Evolutionary conservation across 2,113 vertebrate genomes (phyloP).

Genomic region (Rhagologus leucostigma): DNA sequence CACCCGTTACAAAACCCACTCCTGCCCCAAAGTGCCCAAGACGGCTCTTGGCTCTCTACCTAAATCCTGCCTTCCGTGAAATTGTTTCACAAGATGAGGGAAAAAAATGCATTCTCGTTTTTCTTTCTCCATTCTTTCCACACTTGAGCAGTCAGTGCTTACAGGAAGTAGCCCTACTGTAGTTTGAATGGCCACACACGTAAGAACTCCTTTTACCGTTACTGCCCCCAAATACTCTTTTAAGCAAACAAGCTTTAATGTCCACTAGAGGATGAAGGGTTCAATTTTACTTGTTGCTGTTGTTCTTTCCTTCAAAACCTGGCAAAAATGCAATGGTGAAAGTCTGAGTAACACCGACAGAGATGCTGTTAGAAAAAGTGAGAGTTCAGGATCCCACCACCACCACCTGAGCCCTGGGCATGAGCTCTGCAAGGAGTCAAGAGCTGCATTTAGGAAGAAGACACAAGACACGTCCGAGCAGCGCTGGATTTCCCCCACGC

Average conservation of each 20-base stretch:
- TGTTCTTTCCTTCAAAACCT: background rate
- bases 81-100: background rate
- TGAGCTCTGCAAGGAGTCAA: accelerated
- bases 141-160: background rate
- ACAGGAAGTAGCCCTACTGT: background rate
- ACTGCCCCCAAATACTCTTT: background rate
- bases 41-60: accelerated
- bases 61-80: background rate
- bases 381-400: background rate
- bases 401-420: background rate
- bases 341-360: accelerated
- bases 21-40: background rate
- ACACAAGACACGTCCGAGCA: accelerated
- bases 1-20: background rate
- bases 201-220: background rate
- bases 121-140: background rate
- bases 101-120: accelerated
- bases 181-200: background rate
- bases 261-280: background rate
- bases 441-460: accelerated
- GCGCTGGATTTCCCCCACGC: background rate
- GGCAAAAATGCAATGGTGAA: accelerated
- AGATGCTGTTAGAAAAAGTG: background rate
- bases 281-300: background rate
- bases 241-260: background rate